phyloP scores from a whole-genome alignment of 2,113 vertebrate species.

The Bubalus kerabau region DNA sequence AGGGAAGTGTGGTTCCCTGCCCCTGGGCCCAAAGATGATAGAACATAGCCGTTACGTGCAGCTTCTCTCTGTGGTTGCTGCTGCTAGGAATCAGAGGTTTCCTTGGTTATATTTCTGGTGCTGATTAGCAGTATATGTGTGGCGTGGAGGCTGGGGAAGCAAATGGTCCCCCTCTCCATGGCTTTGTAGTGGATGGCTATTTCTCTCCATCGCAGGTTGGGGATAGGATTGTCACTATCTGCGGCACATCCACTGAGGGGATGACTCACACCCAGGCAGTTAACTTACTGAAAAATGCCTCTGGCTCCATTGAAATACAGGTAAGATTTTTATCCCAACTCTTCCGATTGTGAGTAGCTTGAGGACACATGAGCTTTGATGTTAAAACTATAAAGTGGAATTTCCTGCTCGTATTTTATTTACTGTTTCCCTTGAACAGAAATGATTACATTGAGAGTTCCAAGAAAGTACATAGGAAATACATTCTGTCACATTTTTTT shows the following conservation, averaged over 20 bases:
- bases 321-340: slow-evolving; percentile 73
- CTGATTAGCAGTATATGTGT: neutral
- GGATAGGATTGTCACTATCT: slow-evolving; percentile 93
- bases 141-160: neutral
- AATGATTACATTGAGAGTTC: neutral
- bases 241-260: slow-evolving; percentile 89
- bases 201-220: slow-evolving; percentile 86
- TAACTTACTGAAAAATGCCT: slow-evolving; percentile 90
- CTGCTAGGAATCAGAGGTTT: neutral
- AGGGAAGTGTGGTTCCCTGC: neutral
- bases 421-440: neutral
- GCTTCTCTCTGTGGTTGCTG: neutral
- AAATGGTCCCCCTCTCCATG: neutral
- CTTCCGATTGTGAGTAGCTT: neutral
- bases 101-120: neutral
- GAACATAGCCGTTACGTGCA: neutral
- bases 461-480: neutral
- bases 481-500: neutral
- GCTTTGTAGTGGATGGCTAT: neutral
- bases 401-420: neutral
- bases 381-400: neutral
- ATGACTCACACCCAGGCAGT: slow-evolving; percentile 96
- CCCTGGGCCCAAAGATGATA: neutral
- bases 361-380: neutral
- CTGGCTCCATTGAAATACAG: slow-evolving; percentile 91